Conservation (phyloP, 2,888 invertebrate genomes). For the Agelastica alni region DNA sequence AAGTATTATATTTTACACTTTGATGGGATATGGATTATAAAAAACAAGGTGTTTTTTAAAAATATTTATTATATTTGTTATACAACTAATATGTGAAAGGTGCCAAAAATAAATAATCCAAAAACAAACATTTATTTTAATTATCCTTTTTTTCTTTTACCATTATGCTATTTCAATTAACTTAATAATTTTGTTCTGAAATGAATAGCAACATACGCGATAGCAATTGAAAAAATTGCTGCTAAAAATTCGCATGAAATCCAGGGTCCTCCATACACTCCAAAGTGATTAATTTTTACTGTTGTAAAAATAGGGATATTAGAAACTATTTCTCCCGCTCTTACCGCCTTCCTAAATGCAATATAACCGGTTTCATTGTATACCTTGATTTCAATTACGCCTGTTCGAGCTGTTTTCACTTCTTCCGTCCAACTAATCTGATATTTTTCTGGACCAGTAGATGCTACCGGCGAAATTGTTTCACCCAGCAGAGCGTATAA, state of each 20-base stretch:
- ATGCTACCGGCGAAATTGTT: slow-evolving; percentile 76
- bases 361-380: slow-evolving; percentile 90
- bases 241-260: slow-evolving; percentile 88
- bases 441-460: slow-evolving; percentile 74
- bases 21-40: too few species aligned
- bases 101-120: too few species aligned
- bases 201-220: slow-evolving; percentile 83
- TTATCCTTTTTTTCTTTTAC: too few species aligned
- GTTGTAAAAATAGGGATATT: slow-evolving; percentile 70
- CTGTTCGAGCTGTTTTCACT: slow-evolving; percentile 76
- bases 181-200: slow-evolving; percentile 72
- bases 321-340: slow-evolving; percentile 68
- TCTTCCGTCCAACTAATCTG: slow-evolving; percentile 94
- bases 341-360: slow-evolving; percentile 76
- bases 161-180: too few species aligned
- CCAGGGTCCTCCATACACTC: slow-evolving; percentile 86
- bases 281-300: slow-evolving; percentile 70
- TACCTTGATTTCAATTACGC: slow-evolving; percentile 75
- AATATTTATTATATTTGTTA: too few species aligned
- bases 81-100: too few species aligned
- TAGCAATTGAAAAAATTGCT: slow-evolving; percentile 70
- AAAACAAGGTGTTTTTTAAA: too few species aligned
- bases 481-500: slow-evolving; percentile 87
- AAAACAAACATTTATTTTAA: too few species aligned
- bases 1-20: too few species aligned